Evolutionary conservation across 2,797 vertebrate genomes (phyloP).

Genomic region (Netta rufina): DNA sequence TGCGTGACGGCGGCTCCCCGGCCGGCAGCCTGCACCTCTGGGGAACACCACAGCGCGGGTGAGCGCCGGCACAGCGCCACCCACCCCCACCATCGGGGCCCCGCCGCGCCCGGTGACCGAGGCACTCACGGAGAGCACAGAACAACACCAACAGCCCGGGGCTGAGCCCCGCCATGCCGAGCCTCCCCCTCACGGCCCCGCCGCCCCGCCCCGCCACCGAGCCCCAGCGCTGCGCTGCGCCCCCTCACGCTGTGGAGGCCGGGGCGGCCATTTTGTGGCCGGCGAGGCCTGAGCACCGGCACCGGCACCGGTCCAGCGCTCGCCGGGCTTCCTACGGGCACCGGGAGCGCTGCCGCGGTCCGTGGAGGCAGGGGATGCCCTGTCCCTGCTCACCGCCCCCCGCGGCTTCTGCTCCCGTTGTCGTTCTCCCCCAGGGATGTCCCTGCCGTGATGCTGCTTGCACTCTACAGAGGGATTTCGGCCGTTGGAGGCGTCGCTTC

Average conservation of each 20-base stretch:
- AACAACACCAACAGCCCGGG: not conserved
- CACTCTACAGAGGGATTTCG: not conserved
- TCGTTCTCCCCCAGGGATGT: not conserved
- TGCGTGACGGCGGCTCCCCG: not conserved
- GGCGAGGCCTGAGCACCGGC: too few relatives aligned
- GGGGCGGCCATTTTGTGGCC: not conserved
- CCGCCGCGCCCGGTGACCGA: not conserved
- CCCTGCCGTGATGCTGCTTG: too few relatives aligned
- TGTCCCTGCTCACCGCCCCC: too few relatives aligned
- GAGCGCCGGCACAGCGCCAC: not conserved
- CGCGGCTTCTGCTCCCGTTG: fast-evolving
- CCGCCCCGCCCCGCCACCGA: fast-evolving
- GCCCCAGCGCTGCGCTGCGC: not conserved
- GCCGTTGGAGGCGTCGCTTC: not conserved
- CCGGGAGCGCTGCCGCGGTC: too few relatives aligned
- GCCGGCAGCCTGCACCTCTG: not conserved
- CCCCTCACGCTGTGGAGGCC: too few relatives aligned
- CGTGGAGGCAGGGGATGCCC: too few relatives aligned
- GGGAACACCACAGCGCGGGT: not conserved
- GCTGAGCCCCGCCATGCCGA: not conserved
- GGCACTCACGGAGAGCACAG: slow-evolving; percentile 11
- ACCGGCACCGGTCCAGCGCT: too few relatives aligned
- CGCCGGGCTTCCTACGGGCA: too few relatives aligned
- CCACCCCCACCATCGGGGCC: not conserved
- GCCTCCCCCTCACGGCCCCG: not conserved